Conservation (phyloP, 2,113 vertebrate genomes). For the Bos javanicus region DNA sequence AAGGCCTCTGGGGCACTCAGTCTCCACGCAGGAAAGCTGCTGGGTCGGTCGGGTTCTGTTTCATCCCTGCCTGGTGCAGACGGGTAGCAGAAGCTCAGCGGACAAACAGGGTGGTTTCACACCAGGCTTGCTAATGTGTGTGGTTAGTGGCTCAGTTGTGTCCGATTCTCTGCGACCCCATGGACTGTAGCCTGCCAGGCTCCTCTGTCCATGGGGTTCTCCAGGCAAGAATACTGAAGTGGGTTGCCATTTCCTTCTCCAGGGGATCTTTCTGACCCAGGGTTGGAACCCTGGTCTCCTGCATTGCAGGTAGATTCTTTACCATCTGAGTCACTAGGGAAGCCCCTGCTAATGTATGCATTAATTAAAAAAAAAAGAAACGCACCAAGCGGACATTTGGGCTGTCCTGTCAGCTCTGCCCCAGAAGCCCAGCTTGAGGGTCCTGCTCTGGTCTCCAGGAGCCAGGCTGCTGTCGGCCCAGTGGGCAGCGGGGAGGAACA, state of each 20-base stretch:
- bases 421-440: fast-evolving
- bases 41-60: not conserved
- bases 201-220: not conserved
- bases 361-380: no score
- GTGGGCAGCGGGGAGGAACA: not conserved
- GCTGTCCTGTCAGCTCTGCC: fast-evolving
- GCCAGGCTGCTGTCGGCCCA: not conserved
- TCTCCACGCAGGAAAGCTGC: not conserved
- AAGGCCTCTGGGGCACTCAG: not conserved
- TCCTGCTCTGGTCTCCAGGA: not conserved
- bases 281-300: not conserved
- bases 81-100: no score
- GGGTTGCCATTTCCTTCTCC: not conserved
- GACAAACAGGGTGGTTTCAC: not conserved
- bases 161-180: not conserved
- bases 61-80: not conserved
- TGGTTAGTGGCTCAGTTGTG: not conserved
- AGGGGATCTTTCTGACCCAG: not conserved
- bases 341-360: not conserved
- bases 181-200: not conserved
- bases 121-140: not conserved
- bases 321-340: not conserved
- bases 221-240: not conserved
- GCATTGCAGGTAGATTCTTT: not conserved
- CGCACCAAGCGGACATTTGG: not conserved